Evolutionary conservation across 2,888 invertebrate species (phyloP), one percentile per base, ranked within the genome.

Genomic region (Aphidius colemani): DNA sequence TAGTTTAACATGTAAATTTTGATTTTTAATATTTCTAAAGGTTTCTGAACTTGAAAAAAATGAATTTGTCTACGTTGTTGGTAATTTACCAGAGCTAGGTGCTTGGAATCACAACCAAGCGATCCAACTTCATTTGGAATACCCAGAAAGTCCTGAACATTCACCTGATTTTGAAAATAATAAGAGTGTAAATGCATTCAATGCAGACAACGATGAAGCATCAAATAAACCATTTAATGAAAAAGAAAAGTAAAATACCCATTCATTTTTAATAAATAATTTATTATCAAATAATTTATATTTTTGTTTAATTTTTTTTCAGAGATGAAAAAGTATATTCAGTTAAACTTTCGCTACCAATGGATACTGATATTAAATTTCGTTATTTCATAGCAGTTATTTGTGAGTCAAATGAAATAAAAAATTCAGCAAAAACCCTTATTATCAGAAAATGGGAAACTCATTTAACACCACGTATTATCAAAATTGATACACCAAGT

Each of bases 381-480:
- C 88, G 95, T 45, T 95, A 92, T 81, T 89, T 90, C 70, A 86
- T 93, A 66, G 91, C 92, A 78, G 85, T 89, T 53, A 76, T 89
- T 11, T 86, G 90, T 76, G 89, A 90, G 66, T 84, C 85, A 45
- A 84, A 85, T 56, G 80, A 78, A n/a, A 77, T 78, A 65, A 80
- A 81, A 67, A 79, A 81, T 66, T 76, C 75, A 9, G 79, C 82
- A 39, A 80, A 76, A 69, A 83, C 84, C 56, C 81, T 89, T 8
- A 85, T 91, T 66, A 88, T 94, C 10, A 86, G 90, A 8, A 86
- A 86, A 66, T 95, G 95, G 95, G 95, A 96, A 82, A 91, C 93
- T 0, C 88, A 90, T 76, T 82, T 91, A 69, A 83, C 84, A 60
- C 89, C 94, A 40, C 85, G 95, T 69, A 75, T 84, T 57, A 87